Evolutionary conservation across 35 echinoderm and acorn worm genomes (phyloP), one percentile per base, ranked within the genome.

Genomic region (Strongylocentrotus purpuratus): DNA sequence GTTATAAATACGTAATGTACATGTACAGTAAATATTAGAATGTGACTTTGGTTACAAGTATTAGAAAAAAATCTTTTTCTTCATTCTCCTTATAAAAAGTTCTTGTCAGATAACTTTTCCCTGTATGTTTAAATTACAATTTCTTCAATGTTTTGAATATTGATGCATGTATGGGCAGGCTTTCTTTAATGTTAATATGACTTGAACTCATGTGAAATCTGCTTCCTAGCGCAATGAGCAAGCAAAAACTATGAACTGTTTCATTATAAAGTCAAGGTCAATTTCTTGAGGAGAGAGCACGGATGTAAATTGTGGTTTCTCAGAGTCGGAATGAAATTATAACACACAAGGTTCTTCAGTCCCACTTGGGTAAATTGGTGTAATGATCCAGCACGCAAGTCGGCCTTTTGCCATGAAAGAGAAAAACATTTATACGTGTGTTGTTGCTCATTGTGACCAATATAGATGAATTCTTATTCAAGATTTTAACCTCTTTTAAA

Each of bases 301-400:
- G 65, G 65, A 78, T 78, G 65, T 78, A 28, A 78, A 78, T 78
- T 78, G 65, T 78, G 65, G 65, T 78, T 78, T 78, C 65, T 78
- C 65, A 78, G 22, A 78, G 22, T 78, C 65, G 65, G 22, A 78
- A 78, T 78, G 65, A 78, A 78, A 78, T 78, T 78, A 78, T n/a
- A 28, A 22, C 65, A 78, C 65, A 78, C 65, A 78, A 78, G 65
- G 65, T 28, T 78, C 65, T 78, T 78, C 8, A n/a, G 65, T 78
- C 65, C 65, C 65, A 78, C 65, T 78, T 78, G 65, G n/a, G 20
- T 78, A 78, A 78, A 78, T 78, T 78, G 65, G 28, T 78, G 65
- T 78, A 78, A 78, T 78, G 65, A 78, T 78, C 50, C 65, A 78
- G 65, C 65, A 78, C 65, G 65, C 65, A 78, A 78, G 65, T 78